A percentile compares a stretch with the other conserved stretches of the same genome.
Conservation (phyloP, 1,140 invertebrate genomes). For the Bombus pascuorum region DNA sequence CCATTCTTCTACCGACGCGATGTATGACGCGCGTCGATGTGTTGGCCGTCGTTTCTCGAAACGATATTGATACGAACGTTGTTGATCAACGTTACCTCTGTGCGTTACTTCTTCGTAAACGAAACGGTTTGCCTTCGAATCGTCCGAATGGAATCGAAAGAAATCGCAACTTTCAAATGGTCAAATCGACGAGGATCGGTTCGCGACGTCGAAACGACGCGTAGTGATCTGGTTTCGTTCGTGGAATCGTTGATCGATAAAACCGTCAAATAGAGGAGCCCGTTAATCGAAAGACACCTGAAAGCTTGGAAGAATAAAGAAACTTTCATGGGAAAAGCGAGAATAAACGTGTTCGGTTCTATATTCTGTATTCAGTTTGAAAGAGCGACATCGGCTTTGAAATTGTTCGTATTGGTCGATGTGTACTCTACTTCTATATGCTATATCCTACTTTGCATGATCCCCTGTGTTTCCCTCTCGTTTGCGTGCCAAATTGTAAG, state of each 20-base stretch:
- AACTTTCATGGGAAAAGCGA: constrained; percentile 3
- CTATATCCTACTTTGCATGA: constrained; percentile 48
- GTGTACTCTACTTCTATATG: neutral
- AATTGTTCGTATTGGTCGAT: neutral
- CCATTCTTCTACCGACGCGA: neutral
- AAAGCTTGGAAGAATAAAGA: constrained; percentile 43
- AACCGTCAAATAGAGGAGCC: neutral
- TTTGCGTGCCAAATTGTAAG: constrained; percentile 1
- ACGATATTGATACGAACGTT: neutral
- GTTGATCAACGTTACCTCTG: neutral
- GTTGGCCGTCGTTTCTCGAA: neutral
- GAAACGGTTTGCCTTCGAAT: neutral
- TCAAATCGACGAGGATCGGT: no score
- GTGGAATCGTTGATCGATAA: neutral
- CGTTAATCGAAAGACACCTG: neutral
- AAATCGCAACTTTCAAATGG: no score
- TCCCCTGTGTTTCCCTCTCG: neutral
- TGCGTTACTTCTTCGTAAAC: neutral
- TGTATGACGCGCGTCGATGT: neutral
- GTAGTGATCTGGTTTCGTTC: no score
- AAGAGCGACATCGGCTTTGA: neutral
- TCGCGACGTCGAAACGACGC: no score
- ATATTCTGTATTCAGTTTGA: neutral
- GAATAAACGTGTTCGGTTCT: neutral
- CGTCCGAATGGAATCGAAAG: no score